phyloP scores from a whole-genome alignment of 1,140 invertebrate genomes.

The Portunus trituberculatus region DNA sequence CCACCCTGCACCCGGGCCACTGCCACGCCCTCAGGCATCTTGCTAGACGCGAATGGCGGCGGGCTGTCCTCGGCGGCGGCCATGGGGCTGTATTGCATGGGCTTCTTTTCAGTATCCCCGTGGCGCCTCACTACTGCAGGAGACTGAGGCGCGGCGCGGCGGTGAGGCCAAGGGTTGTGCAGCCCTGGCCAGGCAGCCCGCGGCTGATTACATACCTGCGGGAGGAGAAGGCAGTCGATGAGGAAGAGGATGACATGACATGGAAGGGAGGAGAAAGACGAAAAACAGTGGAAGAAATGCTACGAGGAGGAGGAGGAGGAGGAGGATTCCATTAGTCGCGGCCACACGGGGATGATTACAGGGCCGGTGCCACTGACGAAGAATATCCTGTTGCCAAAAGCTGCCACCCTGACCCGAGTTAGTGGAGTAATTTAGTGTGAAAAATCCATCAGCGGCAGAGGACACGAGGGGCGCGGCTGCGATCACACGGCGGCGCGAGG shows the following conservation, averaged over 20 bases:
- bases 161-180: too few species aligned
- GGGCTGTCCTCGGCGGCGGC: conserved; percentile 51
- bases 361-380: too few species aligned
- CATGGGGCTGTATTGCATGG: conserved; percentile 59
- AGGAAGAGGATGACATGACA: not conserved
- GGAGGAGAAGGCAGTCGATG: not conserved
- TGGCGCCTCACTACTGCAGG: not conserved
- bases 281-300: not conserved
- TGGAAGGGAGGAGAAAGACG: not conserved
- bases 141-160: too few species aligned
- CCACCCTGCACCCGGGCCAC: not conserved
- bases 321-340: too few species aligned
- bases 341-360: too few species aligned
- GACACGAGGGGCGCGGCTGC: too few species aligned
- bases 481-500: too few species aligned
- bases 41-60: conserved; percentile 12
- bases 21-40: conserved; percentile 24
- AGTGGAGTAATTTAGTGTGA: not conserved
- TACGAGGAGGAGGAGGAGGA: not conserved
- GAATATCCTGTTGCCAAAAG: not conserved
- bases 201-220: not conserved
- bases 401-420: not conserved
- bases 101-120: not conserved
- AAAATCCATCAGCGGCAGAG: not conserved
- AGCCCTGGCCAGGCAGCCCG: too few species aligned